Conservation (phyloP, 2,113 vertebrate species). For the Hippoglossus stenolepis region DNA sequence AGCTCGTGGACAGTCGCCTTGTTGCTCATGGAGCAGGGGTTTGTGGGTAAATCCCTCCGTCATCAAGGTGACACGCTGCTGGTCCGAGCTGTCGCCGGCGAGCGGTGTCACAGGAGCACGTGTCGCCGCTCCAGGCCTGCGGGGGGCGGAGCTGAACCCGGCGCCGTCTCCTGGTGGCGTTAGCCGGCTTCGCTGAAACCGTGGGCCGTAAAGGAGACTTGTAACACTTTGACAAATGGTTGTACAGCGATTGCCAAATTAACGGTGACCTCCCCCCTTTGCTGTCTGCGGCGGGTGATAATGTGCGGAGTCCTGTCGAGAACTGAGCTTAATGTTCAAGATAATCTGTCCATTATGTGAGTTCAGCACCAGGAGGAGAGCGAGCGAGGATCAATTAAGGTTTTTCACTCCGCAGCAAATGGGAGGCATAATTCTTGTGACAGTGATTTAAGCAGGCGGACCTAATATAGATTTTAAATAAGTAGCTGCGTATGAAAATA, state of each 20-base stretch:
- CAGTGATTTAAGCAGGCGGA: constrained; percentile 42
- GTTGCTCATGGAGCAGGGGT: constrained; percentile 6
- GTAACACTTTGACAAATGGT: constrained; percentile 64
- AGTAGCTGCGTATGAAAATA: constrained; percentile 35
- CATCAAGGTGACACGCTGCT: constrained; percentile 69
- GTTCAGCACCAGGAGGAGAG: constrained; percentile 31
- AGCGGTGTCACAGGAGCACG: constrained; percentile 62
- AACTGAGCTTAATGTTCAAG: constrained; percentile 59
- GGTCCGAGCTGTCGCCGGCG: constrained; percentile 30
- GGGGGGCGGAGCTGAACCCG: constrained; percentile 46
- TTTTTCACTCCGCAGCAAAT: constrained; percentile 35
- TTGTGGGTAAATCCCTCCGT: constrained; percentile 30
- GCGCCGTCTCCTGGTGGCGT: constrained; percentile 27
- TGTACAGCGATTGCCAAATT: constrained; percentile 62
- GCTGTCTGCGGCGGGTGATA: constrained; percentile 55
- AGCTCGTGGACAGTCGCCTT: background rate
- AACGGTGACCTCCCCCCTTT: constrained; percentile 52
- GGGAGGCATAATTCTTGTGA: constrained; percentile 44
- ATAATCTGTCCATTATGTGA: constrained; percentile 67
- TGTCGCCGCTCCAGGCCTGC: constrained; percentile 65
- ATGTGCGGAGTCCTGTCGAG: constrained; percentile 60
- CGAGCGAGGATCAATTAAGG: constrained; percentile 50
- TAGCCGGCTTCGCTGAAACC: constrained; percentile 18
- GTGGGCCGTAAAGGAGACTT: constrained; percentile 19
- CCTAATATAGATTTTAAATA: constrained; percentile 42